Evolutionary conservation across 1,140 invertebrate genomes (phyloP).

Genomic region (Cydia fagiglandana): DNA sequence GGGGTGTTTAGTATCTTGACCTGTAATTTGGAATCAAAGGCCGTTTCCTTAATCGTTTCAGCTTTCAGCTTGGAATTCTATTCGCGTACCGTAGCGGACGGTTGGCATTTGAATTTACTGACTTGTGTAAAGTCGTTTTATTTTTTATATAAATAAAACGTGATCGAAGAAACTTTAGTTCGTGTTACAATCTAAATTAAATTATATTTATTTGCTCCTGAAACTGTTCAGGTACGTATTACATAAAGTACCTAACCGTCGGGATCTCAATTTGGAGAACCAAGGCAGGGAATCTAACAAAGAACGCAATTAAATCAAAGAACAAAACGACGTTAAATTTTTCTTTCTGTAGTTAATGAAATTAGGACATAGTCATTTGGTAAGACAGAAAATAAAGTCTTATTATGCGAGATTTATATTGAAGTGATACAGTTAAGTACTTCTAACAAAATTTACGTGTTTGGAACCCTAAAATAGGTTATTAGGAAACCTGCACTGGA

Average conservation of each 20-base stretch:
- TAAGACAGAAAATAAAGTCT: neutral
- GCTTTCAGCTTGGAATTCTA: conserved; percentile 20
- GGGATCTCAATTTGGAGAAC: neutral
- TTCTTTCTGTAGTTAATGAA: neutral
- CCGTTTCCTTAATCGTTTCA: conserved; percentile 25
- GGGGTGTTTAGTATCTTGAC: conserved; percentile 22
- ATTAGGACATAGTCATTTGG: neutral
- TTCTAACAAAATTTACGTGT: no score
- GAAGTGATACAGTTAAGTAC: no score
- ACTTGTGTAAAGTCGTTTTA: neutral
- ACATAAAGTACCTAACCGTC: neutral
- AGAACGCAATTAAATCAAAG: neutral
- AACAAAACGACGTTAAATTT: neutral
- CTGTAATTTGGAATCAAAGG: conserved; percentile 26
- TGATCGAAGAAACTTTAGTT: neutral
- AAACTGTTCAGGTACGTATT: neutral
- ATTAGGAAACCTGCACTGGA: no score
- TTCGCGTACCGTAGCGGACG: neutral
- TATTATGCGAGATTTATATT: neutral
- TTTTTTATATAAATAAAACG: conserved; percentile 10
- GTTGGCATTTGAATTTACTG: conserved; percentile 2
- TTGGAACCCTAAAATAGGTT: no score
- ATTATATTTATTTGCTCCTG: neutral
- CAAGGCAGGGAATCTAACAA: conserved; percentile 6
- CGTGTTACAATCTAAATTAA: neutral